A percentile compares a stretch with the other conserved stretches of the same genome.
phyloP scores from a whole-genome alignment of 2,113 vertebrate species.

The Chaetura pelagica region DNA sequence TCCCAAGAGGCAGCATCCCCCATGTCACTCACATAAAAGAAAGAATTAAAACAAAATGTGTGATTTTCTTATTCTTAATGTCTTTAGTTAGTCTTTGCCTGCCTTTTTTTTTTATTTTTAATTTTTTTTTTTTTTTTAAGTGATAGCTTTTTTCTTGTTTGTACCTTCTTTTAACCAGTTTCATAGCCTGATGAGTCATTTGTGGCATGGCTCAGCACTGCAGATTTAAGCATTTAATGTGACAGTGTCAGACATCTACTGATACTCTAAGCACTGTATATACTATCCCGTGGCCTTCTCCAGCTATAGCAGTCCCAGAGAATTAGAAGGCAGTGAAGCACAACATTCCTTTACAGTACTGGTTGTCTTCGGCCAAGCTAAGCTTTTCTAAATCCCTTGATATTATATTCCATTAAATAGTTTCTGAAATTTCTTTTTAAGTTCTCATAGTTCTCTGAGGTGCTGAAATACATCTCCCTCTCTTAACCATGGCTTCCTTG shows the following conservation, averaged over 20 bases:
- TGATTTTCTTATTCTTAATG: not conserved
- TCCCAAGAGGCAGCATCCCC: not conserved
- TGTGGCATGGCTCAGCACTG: constrained; percentile 46
- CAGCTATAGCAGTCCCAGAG: not conserved
- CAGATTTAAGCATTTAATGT: constrained; percentile 27
- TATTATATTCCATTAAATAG: not conserved
- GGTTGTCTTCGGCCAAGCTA: constrained; percentile 30
- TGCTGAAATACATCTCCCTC: not conserved
- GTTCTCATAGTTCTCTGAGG: not conserved
- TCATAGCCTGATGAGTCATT: constrained; percentile 48
- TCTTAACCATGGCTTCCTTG: not conserved
- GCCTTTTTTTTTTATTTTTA: too few relatives aligned
- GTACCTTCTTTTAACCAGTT: constrained; percentile 45
- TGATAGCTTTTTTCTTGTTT: not conserved
- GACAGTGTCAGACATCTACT: constrained; percentile 19
- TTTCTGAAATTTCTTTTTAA: not conserved
- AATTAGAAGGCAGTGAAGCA: constrained; percentile 12
- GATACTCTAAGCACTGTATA: not conserved
- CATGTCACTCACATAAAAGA: not conserved
- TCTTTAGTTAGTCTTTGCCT: not conserved
- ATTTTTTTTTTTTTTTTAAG: too few relatives aligned
- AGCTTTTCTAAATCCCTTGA: not conserved
- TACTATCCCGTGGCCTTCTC: not conserved
- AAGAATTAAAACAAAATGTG: not conserved
- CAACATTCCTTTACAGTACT: not conserved